These are phyloP conservation scores for Tragelaphus strepsiceros DNA, from an alignment of 2,113 vertebrate genomes.

Conservation along the genomic window DNA sequence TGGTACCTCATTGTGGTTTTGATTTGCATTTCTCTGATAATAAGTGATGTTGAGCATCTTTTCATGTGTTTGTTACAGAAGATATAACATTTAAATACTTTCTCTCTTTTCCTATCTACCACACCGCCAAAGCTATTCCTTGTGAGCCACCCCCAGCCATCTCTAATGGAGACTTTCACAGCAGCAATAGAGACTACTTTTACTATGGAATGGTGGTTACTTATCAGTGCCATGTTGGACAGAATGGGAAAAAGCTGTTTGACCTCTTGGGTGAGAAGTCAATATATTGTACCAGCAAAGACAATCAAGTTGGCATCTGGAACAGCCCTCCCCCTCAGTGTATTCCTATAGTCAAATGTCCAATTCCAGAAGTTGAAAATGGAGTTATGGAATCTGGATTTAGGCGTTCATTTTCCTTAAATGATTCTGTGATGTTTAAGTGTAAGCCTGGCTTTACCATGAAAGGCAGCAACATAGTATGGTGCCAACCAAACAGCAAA, in stretches of 20 bases:
- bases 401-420: constrained; percentile 43
- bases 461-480: constrained; percentile 34
- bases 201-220: constrained; percentile 60
- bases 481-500: constrained; percentile 62
- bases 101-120: not conserved
- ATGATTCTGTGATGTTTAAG: constrained; percentile 61
- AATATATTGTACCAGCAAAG: constrained; percentile 73
- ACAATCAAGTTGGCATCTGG: constrained; percentile 70
- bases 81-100: not conserved
- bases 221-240: constrained; percentile 51
- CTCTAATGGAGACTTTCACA: constrained; percentile 59
- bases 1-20: not conserved
- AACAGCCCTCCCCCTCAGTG: constrained; percentile 53
- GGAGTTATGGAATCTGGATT: constrained; percentile 62
- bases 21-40: not conserved
- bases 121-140: constrained; percentile 64
- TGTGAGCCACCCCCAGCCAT: constrained; percentile 71
- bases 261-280: constrained; percentile 61
- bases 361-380: constrained; percentile 51
- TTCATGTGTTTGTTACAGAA: not conserved
- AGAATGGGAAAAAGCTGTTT: constrained; percentile 23
- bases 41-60: not conserved
- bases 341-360: constrained; percentile 51
- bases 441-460: constrained; percentile 71
- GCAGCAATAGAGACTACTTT: constrained; percentile 43